Evolutionary conservation across 2,113 vertebrate species (phyloP), one percentile per base, ranked within the genome.

Genomic region (Corythoichthys haematopterus): DNA sequence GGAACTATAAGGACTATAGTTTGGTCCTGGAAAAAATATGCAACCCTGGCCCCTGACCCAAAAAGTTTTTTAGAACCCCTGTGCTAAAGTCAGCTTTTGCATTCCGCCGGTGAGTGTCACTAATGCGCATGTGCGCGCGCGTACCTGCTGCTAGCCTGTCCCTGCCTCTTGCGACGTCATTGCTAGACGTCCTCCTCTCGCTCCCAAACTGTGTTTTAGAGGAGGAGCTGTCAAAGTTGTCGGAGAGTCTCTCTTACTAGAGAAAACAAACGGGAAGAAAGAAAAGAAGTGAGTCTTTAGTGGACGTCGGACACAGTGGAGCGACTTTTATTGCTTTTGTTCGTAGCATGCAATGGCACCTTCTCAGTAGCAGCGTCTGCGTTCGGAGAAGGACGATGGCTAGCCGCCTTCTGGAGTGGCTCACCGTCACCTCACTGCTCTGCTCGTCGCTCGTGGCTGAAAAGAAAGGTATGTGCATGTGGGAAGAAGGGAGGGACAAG

Each of bases 161-260:
- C 52, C 84, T 76, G 64, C 87, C 82, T 80, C 61, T 8, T 71
- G 65, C 89, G 89, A 91, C 90, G 90, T 91, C 87, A 89, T 2
- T 59, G 74, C 12, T 11, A 81, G 62, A 78, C 20, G 72, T 80
- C 71, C 66, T 68, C 45, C 55, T 36, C 33, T 4, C 20, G 52
- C 62, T 62, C 67, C 60, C 65, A 36, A 60, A 68, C 70, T 76
- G 66, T 72, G 62, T 43, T 45, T 70, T 58, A 62, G 78, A 78
- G 87, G 89, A 90, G 90, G 89, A 91, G 89, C 89, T 90, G 91
- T 90, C 90, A 89, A 78, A 92, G 85, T 89, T 87, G 78, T 64
- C 20, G 20, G 60, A 28, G 10, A 62, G 60, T 69, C 76, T 6
- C 35, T 15, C 1, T 12, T 12, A 14, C 60, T 72, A 20, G n/a